phyloP scores from a whole-genome alignment of 2,797 vertebrate genomes.

The Brachyrhaphis roseni region DNA sequence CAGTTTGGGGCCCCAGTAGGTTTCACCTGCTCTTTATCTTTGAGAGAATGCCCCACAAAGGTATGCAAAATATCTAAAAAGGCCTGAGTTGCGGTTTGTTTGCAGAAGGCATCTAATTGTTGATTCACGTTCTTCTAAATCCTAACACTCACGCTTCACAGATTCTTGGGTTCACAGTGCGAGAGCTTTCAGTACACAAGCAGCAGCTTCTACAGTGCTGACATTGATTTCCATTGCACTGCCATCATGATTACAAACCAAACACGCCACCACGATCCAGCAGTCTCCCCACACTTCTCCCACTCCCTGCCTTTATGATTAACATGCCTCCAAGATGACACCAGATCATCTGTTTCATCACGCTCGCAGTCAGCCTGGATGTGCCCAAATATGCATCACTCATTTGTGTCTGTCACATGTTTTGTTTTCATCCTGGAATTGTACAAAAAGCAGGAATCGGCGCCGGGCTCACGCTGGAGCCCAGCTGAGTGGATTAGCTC shows the following conservation, averaged over 20 bases:
- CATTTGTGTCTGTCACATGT: neutral
- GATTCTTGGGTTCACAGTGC: slow-evolving; percentile 18
- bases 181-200: slow-evolving; percentile 16
- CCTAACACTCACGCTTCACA: neutral
- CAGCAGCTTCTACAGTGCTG: slow-evolving; percentile 39
- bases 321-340: slow-evolving; percentile 36
- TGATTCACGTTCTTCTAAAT: neutral
- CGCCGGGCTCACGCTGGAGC: slow-evolving; percentile 22
- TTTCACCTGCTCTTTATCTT: slow-evolving; percentile 41
- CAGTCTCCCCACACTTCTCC: slow-evolving; percentile 15
- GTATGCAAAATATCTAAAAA: slow-evolving; percentile 23
- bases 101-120: slow-evolving; percentile 12
- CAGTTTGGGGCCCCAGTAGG: slow-evolving; percentile 37
- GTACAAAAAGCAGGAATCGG: slow-evolving; percentile 12
- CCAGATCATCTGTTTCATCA: slow-evolving; percentile 38
- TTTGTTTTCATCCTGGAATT: slow-evolving; percentile 6
- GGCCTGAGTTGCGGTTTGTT: slow-evolving; percentile 16
- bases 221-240: slow-evolving; percentile 60
- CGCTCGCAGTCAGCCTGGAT: slow-evolving; percentile 1
- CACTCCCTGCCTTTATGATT: slow-evolving; percentile 38
- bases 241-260: slow-evolving; percentile 57
- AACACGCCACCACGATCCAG: slow-evolving; percentile 16
- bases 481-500: slow-evolving; percentile 73
- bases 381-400: neutral
- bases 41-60: slow-evolving; percentile 30